Evolutionary conservation across 2,888 invertebrate genomes (phyloP).

Genomic region (Sympetrum striolatum): DNA sequence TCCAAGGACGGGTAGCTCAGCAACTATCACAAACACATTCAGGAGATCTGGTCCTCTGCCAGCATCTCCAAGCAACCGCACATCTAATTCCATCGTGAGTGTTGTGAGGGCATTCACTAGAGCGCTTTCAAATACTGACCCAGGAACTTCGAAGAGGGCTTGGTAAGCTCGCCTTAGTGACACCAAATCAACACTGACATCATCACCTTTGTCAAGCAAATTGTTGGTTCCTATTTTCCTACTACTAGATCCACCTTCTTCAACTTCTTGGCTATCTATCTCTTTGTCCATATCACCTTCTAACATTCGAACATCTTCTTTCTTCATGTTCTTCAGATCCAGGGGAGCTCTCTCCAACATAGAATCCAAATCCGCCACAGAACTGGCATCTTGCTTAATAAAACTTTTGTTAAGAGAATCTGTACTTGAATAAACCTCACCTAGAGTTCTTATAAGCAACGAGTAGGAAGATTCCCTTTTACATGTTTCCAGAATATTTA

Average conservation of each 20-base stretch:
- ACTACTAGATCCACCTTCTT: conserved; percentile 57
- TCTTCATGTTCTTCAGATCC: conserved; percentile 66
- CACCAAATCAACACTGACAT: conserved; percentile 70
- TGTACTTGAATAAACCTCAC: conserved; percentile 75
- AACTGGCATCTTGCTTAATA: conserved; percentile 60
- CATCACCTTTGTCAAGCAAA: conserved; percentile 54
- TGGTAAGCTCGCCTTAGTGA: conserved; percentile 75
- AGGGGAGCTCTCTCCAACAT: conserved; percentile 64
- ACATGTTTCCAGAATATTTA: conserved; percentile 78
- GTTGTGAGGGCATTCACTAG: conserved; percentile 77
- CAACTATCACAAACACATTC: conserved; percentile 74
- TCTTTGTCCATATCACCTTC: conserved; percentile 88
- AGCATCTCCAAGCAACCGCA: conserved; percentile 63
- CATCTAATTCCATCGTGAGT: conserved; percentile 74
- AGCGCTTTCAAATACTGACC: conserved; percentile 66
- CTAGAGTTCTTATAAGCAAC: conserved; percentile 75
- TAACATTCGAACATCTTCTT: conserved; percentile 74
- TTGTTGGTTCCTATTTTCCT: conserved; percentile 56
- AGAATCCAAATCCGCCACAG: conserved; percentile 60
- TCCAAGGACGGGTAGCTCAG: conserved; percentile 77
- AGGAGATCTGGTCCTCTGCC: conserved; percentile 61
- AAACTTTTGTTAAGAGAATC: conserved; percentile 78
- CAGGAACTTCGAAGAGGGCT: conserved; percentile 60
- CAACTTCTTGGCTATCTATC: conserved; percentile 70
- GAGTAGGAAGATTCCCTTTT: conserved; percentile 72